phyloP scores from a whole-genome alignment of 2,888 invertebrate genomes.

The Bugulina stolonifera region DNA sequence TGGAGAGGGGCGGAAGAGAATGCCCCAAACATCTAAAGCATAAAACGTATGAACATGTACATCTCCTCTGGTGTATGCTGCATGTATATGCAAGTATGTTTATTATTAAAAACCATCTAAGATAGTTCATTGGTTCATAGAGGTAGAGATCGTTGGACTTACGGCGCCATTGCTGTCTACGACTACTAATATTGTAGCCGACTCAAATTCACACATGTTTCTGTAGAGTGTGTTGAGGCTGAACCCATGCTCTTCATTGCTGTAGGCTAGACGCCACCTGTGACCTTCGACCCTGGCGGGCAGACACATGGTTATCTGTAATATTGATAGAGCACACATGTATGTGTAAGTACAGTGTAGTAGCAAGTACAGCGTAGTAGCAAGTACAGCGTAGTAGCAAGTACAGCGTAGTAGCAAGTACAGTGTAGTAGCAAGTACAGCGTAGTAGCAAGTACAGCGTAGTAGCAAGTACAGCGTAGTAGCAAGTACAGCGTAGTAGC shows the following conservation, averaged over 20 bases:
- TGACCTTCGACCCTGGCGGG: conserved; percentile 93
- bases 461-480: too few relatives aligned
- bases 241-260: conserved; percentile 95
- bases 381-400: too few relatives aligned
- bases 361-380: too few relatives aligned
- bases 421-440: too few relatives aligned
- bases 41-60: background rate
- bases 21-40: conserved; percentile 80
- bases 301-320: conserved; percentile 73
- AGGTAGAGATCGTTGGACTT: background rate
- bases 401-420: too few relatives aligned
- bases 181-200: conserved; percentile 86
- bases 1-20: conserved; percentile 84
- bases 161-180: conserved; percentile 91
- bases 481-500: too few relatives aligned
- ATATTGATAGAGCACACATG: conserved; percentile 27
- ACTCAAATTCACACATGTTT: conserved; percentile 71
- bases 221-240: conserved; percentile 95
- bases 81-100: background rate
- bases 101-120: too few relatives aligned
- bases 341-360: too few relatives aligned
- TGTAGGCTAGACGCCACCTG: conserved; percentile 89
- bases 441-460: too few relatives aligned
- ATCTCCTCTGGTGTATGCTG: background rate
- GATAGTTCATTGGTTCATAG: background rate